Conservation (phyloP, 2,888 invertebrate species). For the Megastigmus dorsalis region DNA sequence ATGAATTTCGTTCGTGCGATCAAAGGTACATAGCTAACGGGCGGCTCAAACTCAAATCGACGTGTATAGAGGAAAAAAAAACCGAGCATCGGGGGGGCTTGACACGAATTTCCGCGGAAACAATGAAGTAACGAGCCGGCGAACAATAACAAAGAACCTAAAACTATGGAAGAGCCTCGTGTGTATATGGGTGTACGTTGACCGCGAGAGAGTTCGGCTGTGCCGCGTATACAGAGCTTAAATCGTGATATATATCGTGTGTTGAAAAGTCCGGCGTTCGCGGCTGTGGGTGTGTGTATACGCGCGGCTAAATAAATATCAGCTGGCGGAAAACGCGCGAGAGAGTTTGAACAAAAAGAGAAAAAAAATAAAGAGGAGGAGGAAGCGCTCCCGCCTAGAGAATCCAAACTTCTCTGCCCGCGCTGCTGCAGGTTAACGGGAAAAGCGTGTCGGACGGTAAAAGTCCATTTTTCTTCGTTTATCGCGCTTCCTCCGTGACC, state of each 20-base stretch:
- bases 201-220: too few species aligned
- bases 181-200: too few species aligned
- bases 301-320: slow-evolving; percentile 18
- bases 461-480: slow-evolving; percentile 34
- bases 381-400: not conserved
- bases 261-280: not conserved
- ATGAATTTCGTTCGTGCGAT: too few species aligned
- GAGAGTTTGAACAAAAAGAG: slow-evolving; percentile 10
- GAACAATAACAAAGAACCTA: not conserved
- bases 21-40: too few species aligned
- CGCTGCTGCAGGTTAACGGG: too few species aligned
- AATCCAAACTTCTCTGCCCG: slow-evolving; percentile 1
- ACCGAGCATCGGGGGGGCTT: too few species aligned
- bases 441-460: slow-evolving; percentile 29
- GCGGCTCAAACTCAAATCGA: too few species aligned
- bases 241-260: slow-evolving; percentile 25
- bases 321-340: too few species aligned
- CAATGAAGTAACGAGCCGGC: not conserved
- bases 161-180: not conserved
- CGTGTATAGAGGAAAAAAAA: too few species aligned
- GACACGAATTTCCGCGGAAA: too few species aligned
- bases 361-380: not conserved
- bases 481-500: not conserved
- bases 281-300: too few species aligned
- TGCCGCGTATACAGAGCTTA: too few species aligned